A percentile compares a stretch with the other conserved stretches of the same genome.
These are phyloP conservation scores for Climacteris rufus DNA, from an alignment of 2,113 vertebrate genomes.

Conservation along the genomic window DNA sequence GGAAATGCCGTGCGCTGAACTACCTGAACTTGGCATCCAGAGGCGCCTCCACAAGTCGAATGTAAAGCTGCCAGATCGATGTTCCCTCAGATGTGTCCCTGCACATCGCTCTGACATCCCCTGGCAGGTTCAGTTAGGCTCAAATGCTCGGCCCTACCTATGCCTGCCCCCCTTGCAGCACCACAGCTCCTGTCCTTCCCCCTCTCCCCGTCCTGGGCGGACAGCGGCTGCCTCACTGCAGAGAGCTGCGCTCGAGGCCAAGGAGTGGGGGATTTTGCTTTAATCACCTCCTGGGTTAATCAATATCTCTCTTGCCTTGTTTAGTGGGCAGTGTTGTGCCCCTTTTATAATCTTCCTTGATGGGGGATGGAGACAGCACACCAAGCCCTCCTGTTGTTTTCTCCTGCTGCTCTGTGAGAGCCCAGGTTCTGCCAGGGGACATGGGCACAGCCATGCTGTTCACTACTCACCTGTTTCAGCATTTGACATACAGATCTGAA, in stretches of 20 bases:
- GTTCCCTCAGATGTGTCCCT: fast-evolving
- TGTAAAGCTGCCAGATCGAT: slow-evolving; percentile 6
- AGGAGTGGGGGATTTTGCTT: fast-evolving
- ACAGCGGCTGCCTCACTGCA: fast-evolving
- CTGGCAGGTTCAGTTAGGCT: slow-evolving; percentile 19
- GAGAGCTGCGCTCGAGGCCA: fast-evolving
- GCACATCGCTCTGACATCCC: background rate
- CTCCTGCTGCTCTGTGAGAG: background rate
- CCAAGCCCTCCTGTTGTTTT: background rate
- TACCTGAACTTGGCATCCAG: background rate
- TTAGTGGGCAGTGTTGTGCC: fast-evolving
- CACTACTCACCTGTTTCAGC: background rate
- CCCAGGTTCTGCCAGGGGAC: fast-evolving
- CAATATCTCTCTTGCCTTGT: background rate
- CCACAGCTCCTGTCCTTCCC: background rate
- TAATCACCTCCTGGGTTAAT: background rate
- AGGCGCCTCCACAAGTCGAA: background rate
- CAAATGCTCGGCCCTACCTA: background rate
- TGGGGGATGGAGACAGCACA: background rate
- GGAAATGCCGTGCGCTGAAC: background rate
- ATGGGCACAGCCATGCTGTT: fast-evolving
- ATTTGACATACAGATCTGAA: background rate
- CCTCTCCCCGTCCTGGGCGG: no score
- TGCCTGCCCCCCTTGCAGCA: background rate
- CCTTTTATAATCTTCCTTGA: background rate